These are phyloP conservation scores for Podarcis cretensis DNA, from an alignment of 2,113 vertebrate genomes.

Conservation along the genomic window DNA sequence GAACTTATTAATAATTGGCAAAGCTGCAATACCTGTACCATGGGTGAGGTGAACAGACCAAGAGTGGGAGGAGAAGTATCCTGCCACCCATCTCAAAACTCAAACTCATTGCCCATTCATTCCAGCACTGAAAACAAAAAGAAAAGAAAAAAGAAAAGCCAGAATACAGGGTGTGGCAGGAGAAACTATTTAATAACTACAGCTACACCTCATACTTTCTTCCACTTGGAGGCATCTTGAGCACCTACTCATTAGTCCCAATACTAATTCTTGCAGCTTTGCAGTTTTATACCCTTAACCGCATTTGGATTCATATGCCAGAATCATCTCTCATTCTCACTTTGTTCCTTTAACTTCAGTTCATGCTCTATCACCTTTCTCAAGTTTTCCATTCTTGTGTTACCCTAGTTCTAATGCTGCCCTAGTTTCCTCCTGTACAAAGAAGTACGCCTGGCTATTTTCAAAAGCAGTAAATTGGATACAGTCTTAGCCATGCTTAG, in stretches of 20 bases:
- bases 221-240: neutral
- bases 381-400: neutral
- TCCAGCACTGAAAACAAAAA: neutral
- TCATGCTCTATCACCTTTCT: neutral
- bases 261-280: neutral
- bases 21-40: neutral
- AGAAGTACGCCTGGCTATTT: neutral
- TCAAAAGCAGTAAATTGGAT: neutral
- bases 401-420: neutral
- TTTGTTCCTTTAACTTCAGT: neutral
- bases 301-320: neutral
- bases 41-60: neutral
- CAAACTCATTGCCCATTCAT: neutral
- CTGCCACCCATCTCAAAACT: neutral
- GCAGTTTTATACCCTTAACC: neutral
- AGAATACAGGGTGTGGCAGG: neutral
- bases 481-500: neutral
- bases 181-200: slow-evolving; percentile 10
- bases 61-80: neutral
- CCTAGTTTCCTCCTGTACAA: neutral
- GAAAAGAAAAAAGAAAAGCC: neutral
- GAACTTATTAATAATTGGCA: neutral
- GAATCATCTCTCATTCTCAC: neutral
- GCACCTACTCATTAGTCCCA: neutral
- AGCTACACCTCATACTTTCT: neutral